Conservation (phyloP, 1,140 invertebrate species). For the Papilio xuthus region DNA sequence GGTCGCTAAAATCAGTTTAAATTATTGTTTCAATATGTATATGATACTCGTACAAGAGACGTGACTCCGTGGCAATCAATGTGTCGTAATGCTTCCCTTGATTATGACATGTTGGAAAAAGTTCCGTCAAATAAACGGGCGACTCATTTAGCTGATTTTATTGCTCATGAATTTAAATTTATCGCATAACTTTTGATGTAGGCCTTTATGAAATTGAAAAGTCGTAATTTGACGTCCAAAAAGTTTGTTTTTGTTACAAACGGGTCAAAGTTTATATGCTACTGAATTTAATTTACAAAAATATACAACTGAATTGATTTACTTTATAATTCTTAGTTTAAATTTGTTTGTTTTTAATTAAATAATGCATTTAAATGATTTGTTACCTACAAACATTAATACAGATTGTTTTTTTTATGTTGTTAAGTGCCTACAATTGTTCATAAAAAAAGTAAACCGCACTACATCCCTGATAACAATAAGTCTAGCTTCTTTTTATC, state of each 20-base stretch:
- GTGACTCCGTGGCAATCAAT: not conserved
- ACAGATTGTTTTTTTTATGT: not conserved
- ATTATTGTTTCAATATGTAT: not conserved
- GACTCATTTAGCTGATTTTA: conserved; percentile 20
- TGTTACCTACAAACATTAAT: no score
- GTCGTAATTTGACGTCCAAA: conserved; percentile 19
- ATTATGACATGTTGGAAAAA: conserved; percentile 10
- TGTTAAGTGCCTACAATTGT: not conserved
- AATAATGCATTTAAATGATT: no score
- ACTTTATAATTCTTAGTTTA: not conserved
- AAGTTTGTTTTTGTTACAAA: conserved; percentile 25
- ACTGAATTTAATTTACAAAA: conserved; percentile 19
- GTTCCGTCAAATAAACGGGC: conserved; percentile 15
- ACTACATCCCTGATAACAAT: not conserved
- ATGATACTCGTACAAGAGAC: not conserved
- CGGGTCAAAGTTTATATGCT: conserved; percentile 19
- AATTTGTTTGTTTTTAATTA: no score
- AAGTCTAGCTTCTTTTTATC: not conserved
- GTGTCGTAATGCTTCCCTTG: not conserved
- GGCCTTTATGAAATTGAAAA: conserved; percentile 25
- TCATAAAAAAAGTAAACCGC: conserved; percentile 17
- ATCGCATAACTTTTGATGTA: conserved; percentile 28
- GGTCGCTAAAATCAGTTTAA: not conserved
- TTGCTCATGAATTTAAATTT: conserved; percentile 23
- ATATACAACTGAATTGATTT: not conserved